Conservation (phyloP, 2,797 vertebrate genomes). For the Hemitrygon akajei region DNA sequence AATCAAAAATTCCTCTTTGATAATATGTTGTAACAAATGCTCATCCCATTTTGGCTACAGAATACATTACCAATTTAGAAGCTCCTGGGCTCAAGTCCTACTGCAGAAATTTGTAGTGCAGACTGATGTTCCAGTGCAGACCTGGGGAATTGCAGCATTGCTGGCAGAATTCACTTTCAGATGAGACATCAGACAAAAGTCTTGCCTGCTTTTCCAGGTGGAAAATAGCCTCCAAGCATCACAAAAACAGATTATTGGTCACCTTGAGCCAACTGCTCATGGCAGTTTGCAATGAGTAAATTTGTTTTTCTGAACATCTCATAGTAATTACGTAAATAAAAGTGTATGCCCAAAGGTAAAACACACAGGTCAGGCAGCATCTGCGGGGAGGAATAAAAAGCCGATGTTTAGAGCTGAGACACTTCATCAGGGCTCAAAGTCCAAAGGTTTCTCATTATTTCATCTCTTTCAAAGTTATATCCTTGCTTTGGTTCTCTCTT, state of each 20-base stretch:
- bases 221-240: too few relatives aligned
- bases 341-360: neutral
- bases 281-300: neutral
- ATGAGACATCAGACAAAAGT: too few relatives aligned
- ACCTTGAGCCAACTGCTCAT: neutral
- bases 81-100: neutral
- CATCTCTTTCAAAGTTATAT: neutral
- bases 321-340: neutral
- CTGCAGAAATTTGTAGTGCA: neutral
- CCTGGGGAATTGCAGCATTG: neutral
- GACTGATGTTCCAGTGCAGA: neutral
- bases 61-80: too few relatives aligned
- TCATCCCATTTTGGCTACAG: too few relatives aligned
- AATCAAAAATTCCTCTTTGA: too few relatives aligned
- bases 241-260: too few relatives aligned
- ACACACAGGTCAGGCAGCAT: too few relatives aligned
- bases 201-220: too few relatives aligned
- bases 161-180: neutral
- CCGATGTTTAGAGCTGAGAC: too few relatives aligned
- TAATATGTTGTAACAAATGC: too few relatives aligned
- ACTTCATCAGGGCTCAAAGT: too few relatives aligned
- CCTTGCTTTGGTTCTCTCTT: neutral
- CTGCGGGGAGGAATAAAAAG: too few relatives aligned
- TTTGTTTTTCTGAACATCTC: neutral
- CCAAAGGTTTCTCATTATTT: neutral